Base-by-base conservation (phyloP, 2,113 vertebrate species). In the Stegastes partitus region DNA sequence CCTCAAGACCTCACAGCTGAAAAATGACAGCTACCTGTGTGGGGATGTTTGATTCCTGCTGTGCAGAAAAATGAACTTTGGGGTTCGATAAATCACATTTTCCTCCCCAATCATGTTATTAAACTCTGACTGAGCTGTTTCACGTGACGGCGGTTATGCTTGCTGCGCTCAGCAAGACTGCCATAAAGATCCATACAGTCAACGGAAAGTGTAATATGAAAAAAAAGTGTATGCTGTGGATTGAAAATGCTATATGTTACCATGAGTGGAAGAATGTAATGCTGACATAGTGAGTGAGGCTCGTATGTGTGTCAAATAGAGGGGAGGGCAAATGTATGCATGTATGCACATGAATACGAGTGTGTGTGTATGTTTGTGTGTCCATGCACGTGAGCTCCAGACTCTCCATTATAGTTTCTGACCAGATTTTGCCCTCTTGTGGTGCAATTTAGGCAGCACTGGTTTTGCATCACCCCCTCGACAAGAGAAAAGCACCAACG, bases 351-450 rank as follows among this genome's bases (percentile, higher is more conserved):
- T 49, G 19, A 54, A 67, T 15, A n/a, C 50, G 22, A 64, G 15
- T 28, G 34, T 39, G 57, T 69, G 65, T 15, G 10, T 63, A 23
- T 51, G 25, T 61, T 3, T 37, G 28, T 71, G 53, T 37, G 14
- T 28, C 19, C 26, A 42, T 71, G 50, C 59, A 58, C 14, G 53
- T 75, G 26, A 81, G 65, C 51, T 31, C 56, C 28, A 76, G 63
- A 55, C 68, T 50, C 58, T 64, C 45, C 21, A 68, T 68, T 83
- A 56, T 65, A 83, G 89, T 91, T 89, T 87, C 74, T 91, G 85
- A 91, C 89, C 88, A 90, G 57, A 93, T 93, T 93, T 94, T 94
- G 93, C 95, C 95, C 94, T 90, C 94, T 95, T 87, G 88, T 94
- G 95, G 94, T 83, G 37, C 39, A 79, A 25, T 49, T 51, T 66